Evolutionary conservation across 2,888 invertebrate genomes (phyloP), one percentile per base, ranked within the genome.

Genomic region (Nephrotoma guestfalica): DNA sequence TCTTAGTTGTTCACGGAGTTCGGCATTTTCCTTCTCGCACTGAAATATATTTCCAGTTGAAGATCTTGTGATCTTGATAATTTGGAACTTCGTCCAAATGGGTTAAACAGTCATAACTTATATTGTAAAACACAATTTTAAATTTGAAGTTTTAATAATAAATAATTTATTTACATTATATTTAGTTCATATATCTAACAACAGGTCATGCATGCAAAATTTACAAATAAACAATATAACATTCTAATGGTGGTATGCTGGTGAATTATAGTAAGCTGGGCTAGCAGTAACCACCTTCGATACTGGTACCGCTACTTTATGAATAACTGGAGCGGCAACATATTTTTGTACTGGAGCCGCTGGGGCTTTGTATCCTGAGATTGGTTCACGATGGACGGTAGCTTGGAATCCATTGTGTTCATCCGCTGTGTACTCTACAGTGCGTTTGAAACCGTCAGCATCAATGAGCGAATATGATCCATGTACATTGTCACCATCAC

Each of bases 331-430:
- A 30, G 83, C 30, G 6, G 83, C 83, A 83, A 83, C 18, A 15
- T 83, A 83, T 15, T 83, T 83, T 30, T 83, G 83, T 30, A 11
- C 30, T 83, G 83, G 83, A 83, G 11, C 83, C 9, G 13, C 18
- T 83, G 83, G 83, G 5, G 83, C 83, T 83, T 83, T 83, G 30
- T 83, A 83, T 40, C 83, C 85, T 41, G 41, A 41, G 15, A 85
- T 42, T 40, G 90, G 90, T 88, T 93, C 93, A 87, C 92, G 93
- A 88, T 92, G 92, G 6, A 93, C 93, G 42, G 93, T 91, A 41
- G 93, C 93, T 89, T 93, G 93, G 91, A 93, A 93, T 86, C 93
- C 93, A 88, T 92, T 92, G 88, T 92, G 92, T 41, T 91, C 91
- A 89, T 93, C 93, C 83, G 93, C 93, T 85, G 92, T 92, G 89